Evolutionary conservation across 2,888 invertebrate species (phyloP).

Genomic region (Polymixis lichenea): DNA sequence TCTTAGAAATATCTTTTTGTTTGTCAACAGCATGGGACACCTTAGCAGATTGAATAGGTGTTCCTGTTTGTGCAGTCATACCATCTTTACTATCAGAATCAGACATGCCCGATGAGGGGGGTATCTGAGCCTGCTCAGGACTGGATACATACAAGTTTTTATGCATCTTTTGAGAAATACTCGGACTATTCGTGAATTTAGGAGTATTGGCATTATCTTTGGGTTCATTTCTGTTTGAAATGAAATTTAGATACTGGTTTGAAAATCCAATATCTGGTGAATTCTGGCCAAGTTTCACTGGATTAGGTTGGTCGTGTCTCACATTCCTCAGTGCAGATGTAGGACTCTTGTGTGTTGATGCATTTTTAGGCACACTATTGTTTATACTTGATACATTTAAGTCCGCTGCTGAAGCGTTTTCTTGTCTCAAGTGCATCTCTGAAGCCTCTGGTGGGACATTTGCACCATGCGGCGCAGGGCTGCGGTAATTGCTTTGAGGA

Average conservation of each 20-base stretch:
- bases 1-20: conserved; percentile 87
- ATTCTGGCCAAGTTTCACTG: conserved; percentile 81
- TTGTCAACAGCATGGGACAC: conserved; percentile 82
- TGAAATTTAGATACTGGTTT: conserved; percentile 88
- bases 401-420: conserved; percentile 69
- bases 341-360: conserved; percentile 79
- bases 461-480: conserved; percentile 69
- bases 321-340: conserved; percentile 85
- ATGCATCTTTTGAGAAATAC: conserved; percentile 89
- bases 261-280: conserved; percentile 88
- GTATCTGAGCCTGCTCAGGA: conserved; percentile 89
- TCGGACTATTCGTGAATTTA: conserved; percentile 88
- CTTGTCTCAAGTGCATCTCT: conserved; percentile 77
- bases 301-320: conserved; percentile 85
- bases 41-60: conserved; percentile 87
- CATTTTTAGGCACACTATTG: conserved; percentile 75
- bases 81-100: conserved; percentile 88
- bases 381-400: conserved; percentile 73
- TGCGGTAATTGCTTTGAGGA: conserved; percentile 78
- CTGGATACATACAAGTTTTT: conserved; percentile 89
- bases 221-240: conserved; percentile 88
- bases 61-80: conserved; percentile 85
- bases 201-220: conserved; percentile 90
- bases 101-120: conserved; percentile 88
- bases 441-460: conserved; percentile 72